Percentiles rank a stretch among this genome's conserved stretches.
phyloP scores from a whole-genome alignment of 2,797 vertebrate species.

The Micropoecilia bifurca region DNA sequence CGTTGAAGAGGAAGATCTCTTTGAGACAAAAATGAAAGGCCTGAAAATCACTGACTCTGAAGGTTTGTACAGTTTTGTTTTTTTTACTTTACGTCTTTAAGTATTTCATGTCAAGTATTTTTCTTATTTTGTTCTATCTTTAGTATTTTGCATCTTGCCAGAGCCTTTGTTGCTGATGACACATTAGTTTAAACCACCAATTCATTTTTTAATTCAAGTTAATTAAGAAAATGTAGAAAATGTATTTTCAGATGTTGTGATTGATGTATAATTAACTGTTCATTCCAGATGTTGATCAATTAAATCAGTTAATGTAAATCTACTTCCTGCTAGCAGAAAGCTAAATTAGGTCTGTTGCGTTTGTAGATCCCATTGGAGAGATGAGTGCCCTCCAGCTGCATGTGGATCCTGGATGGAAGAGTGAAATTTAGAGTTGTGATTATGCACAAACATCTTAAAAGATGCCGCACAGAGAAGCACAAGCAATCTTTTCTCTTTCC shows the following conservation, averaged over 20 bases:
- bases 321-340: neutral
- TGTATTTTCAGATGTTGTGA: neutral
- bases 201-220: neutral
- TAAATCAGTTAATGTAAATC: neutral
- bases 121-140: neutral
- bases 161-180: neutral
- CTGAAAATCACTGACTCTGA: conserved; percentile 70
- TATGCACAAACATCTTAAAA: neutral
- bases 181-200: neutral
- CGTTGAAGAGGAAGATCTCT: conserved; percentile 70
- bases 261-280: neutral
- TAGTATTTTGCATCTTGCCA: neutral
- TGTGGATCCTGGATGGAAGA: conserved; percentile 70
- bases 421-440: conserved; percentile 54
- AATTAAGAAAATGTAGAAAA: neutral
- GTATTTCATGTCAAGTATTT: neutral
- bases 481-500: neutral
- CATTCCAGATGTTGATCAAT: neutral
- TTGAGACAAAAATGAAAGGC: conserved; percentile 59
- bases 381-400: conserved; percentile 70
- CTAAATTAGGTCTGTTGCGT: neutral
- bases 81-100: neutral
- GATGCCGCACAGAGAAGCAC: neutral
- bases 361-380: conserved; percentile 23
- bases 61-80: conserved; percentile 40